Percentiles rank a stretch among this genome's conserved stretches.
phyloP scores from a whole-genome alignment of 2,888 invertebrate species.

The Odiellus spinosus region DNA sequence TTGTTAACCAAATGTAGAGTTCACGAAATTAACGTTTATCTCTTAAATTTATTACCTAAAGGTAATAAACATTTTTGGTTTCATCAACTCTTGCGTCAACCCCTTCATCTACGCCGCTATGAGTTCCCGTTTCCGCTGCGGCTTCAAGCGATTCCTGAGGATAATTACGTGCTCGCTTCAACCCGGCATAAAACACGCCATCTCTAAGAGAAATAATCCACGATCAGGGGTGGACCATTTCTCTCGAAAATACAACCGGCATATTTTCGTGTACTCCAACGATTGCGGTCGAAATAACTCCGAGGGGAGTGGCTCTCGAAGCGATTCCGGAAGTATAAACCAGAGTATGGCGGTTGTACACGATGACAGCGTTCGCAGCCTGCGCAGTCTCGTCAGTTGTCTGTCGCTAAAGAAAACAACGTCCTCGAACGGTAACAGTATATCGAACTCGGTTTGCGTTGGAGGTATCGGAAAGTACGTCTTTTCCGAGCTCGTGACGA shows the following conservation, averaged over 20 bases:
- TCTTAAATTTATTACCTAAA: too few species aligned
- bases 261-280: conserved; percentile 4
- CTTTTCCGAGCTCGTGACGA: too few species aligned
- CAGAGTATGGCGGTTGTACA: too few species aligned
- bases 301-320: conserved; percentile 5
- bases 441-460: too few species aligned
- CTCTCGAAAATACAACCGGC: conserved; percentile 3
- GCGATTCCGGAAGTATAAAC: neutral
- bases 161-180: neutral
- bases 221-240: neutral
- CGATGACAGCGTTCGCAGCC: too few species aligned
- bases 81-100: conserved; percentile 34
- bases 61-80: conserved; percentile 31
- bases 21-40: too few species aligned
- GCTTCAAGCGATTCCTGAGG: conserved; percentile 24
- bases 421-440: too few species aligned
- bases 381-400: too few species aligned
- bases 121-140: conserved; percentile 31
- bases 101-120: conserved; percentile 35
- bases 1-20: too few species aligned
- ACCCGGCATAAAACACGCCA: neutral
- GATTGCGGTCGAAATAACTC: conserved; percentile 6
- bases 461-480: too few species aligned
- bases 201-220: neutral
- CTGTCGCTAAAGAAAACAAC: too few species aligned